Conservation (phyloP, 2,113 vertebrate genomes). For the Ailurus styani region DNA sequence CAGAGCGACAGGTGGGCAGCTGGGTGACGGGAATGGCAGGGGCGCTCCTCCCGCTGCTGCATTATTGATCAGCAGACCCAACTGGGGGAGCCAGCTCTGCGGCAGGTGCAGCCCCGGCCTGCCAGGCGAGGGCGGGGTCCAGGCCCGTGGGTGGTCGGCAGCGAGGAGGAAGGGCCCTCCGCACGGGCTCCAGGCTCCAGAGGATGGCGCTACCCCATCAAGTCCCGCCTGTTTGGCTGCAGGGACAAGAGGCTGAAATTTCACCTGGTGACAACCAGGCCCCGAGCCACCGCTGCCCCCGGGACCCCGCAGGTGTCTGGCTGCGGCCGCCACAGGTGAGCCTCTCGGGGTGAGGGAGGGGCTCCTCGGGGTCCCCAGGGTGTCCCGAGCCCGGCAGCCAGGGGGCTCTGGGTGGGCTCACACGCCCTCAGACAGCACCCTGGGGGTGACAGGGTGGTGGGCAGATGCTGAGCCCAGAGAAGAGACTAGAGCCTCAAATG, state of each 20-base stretch:
- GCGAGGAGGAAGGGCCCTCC: not conserved
- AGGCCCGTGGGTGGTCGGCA: not conserved
- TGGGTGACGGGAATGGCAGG: rapidly evolving
- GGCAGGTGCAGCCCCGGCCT: not conserved
- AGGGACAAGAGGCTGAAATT: not conserved
- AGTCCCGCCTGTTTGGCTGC: rapidly evolving
- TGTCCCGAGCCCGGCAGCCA: not conserved
- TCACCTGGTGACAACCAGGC: not conserved
- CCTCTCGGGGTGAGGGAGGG: rapidly evolving
- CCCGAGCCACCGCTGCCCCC: rapidly evolving
- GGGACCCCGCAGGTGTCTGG: not conserved
- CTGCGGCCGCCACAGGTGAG: not conserved
- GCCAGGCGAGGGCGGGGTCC: not conserved
- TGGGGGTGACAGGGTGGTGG: rapidly evolving
- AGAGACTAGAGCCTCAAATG: not conserved
- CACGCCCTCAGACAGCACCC: not conserved
- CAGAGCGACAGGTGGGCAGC: not conserved
- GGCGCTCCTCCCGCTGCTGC: not conserved
- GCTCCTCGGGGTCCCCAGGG: not conserved
- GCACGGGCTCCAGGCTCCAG: not conserved
- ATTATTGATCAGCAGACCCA: constrained; percentile 55
- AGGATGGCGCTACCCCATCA: rapidly evolving
- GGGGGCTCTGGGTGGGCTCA: not conserved
- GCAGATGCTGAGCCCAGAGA: not conserved
- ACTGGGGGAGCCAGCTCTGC: not conserved